Base-by-base conservation (phyloP, 2,113 vertebrate species). In the Microtus oregoni region DNA sequence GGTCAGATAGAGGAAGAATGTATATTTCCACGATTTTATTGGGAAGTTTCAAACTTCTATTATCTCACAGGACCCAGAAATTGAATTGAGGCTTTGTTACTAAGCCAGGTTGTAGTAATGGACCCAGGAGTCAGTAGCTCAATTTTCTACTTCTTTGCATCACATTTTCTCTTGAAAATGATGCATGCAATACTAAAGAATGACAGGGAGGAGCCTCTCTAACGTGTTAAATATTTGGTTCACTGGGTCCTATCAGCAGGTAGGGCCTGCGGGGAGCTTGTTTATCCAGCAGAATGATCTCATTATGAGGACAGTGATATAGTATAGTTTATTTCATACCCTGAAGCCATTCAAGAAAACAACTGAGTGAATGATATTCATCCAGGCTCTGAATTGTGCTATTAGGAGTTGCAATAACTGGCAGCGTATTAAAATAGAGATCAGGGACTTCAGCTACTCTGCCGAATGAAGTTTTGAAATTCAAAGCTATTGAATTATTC, bases 401-500 rank as follows among this genome's bases (percentile, higher is more conserved):
- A 92, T 98, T 98, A 97, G 95, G 50, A 96, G 35, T 83, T 96
- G 88, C 67, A 97, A 91, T 98, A 98, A 98, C 87, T 95, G 94
- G 77, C 90, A 98, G 96, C 86, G 95, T 97, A 97, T 98, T 98
- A 97, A 98, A 98, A 98, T 89, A 96, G 96, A 97, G 86, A 98
- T 97, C 72, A 96, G 94, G 83, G 96, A 94, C 92, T 98, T 89
- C 47, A 94, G 79, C 68, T 90, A 90, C 96, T 97, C 83, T 41
- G 24, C 19, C 96, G 95, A 96, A 97, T 94, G 90, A 94, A 96
- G 63, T 89, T 98, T 88, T 96, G 79, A 98, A 98, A 98, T 97
- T 97, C 91, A 97, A 92, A 95, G 35, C 97, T 98, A 58, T 97
- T 98, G 77, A 98, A 98, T 98, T 98, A 98, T 98, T 97, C 95